These are phyloP conservation scores for Meliscaeva auricollis DNA, from an alignment of 2,888 invertebrate genomes.

Conservation along the genomic window DNA sequence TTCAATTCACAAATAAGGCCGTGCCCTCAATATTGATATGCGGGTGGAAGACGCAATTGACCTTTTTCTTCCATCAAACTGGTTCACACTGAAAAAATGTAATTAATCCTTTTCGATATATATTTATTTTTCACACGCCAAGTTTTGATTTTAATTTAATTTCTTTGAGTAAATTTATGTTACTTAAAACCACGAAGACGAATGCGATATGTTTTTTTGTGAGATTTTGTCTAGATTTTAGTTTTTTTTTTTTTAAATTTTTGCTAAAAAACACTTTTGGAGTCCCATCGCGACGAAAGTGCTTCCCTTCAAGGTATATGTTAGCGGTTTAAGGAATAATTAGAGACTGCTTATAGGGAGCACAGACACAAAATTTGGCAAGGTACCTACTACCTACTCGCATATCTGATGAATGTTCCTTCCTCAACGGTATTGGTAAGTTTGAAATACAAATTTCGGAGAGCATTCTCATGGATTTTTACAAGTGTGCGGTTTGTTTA, in stretches of 20 bases:
- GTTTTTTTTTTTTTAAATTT: slow-evolving; percentile 25
- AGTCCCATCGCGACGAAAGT: slow-evolving; percentile 47
- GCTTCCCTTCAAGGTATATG: slow-evolving; percentile 6
- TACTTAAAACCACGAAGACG: background rate
- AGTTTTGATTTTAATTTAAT: background rate
- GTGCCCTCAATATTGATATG: slow-evolving; percentile 3
- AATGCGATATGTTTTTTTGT: background rate
- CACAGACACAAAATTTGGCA: slow-evolving; percentile 10
- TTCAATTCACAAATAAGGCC: slow-evolving; percentile 26
- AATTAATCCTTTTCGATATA: background rate
- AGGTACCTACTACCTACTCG: too few relatives aligned
- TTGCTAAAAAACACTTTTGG: slow-evolving; percentile 45
- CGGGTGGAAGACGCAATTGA: slow-evolving; percentile 37
- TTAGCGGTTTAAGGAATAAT: slow-evolving; percentile 20
- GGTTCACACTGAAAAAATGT: background rate
- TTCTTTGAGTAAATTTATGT: background rate
- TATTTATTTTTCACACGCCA: slow-evolving; percentile 1
- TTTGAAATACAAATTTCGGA: slow-evolving; percentile 9
- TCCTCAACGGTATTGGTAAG: slow-evolving; percentile 12
- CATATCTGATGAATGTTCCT: slow-evolving; percentile 24
- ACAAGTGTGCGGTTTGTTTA: slow-evolving; percentile 76
- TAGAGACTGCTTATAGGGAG: slow-evolving; percentile 50
- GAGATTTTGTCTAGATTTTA: slow-evolving; percentile 60
- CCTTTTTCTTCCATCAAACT: slow-evolving; percentile 13
- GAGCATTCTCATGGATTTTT: slow-evolving; percentile 26